Conservation (phyloP, 2,888 invertebrate genomes). For the Blastobasis adustella region DNA sequence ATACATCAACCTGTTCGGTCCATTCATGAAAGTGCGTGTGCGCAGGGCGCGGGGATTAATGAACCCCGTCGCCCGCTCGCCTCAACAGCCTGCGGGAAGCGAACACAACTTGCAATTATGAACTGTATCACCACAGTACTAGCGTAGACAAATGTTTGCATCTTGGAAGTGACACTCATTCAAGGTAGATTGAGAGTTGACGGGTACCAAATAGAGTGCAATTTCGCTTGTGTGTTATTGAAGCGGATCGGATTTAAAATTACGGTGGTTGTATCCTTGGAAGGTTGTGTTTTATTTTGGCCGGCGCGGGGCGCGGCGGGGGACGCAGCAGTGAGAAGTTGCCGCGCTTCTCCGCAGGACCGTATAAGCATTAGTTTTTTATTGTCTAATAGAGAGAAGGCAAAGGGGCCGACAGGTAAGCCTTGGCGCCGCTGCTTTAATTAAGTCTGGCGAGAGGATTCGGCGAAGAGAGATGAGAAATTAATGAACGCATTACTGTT, state of each 20-base stretch:
- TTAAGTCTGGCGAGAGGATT: slow-evolving; percentile 51
- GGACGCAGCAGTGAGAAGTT: slow-evolving; percentile 63
- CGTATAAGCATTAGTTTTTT: slow-evolving; percentile 66
- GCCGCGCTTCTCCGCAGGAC: slow-evolving; percentile 48
- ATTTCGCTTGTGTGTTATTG: slow-evolving; percentile 27
- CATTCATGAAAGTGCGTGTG: slow-evolving; percentile 75
- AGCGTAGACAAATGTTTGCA: slow-evolving; percentile 24
- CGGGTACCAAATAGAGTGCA: slow-evolving; percentile 23
- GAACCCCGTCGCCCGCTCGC: slow-evolving; percentile 55
- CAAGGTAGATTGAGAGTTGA: slow-evolving; percentile 20
- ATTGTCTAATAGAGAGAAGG: slow-evolving; percentile 67
- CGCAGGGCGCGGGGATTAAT: slow-evolving; percentile 75
- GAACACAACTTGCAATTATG: slow-evolving; percentile 19
- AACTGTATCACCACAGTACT: slow-evolving; percentile 22
- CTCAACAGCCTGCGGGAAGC: slow-evolving; percentile 38
- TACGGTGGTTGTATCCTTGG: slow-evolving; percentile 71
- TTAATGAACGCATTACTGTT: slow-evolving; percentile 27
- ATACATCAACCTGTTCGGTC: slow-evolving; percentile 73
- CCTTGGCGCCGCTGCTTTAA: slow-evolving; percentile 66
- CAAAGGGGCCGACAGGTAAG: slow-evolving; percentile 68
- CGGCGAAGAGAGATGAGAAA: slow-evolving; percentile 43
- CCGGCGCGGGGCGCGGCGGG: slow-evolving; percentile 29
- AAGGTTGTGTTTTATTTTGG: slow-evolving; percentile 68
- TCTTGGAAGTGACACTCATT: slow-evolving; percentile 1
- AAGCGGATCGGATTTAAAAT: slow-evolving; percentile 47